Conservation (phyloP, 2,113 vertebrate species). For the Bettongia penicillata region DNA sequence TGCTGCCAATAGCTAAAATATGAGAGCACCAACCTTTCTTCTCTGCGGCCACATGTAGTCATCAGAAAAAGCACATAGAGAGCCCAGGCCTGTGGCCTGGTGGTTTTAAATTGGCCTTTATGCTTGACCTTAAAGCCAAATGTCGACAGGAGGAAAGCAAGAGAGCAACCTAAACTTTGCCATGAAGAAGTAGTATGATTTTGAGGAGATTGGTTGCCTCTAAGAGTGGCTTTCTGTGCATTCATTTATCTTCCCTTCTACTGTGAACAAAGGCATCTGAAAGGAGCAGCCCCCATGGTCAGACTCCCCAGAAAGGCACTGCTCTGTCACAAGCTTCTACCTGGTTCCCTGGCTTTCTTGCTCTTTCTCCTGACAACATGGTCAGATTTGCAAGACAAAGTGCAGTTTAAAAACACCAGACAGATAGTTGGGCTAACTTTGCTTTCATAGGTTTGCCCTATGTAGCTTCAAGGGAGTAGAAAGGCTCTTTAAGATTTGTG, state of each 20-base stretch:
- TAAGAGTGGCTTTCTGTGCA: background rate
- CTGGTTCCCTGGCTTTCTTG: background rate
- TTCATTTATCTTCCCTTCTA: background rate
- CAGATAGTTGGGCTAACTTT: background rate
- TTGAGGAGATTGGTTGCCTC: background rate
- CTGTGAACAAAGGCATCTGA: background rate
- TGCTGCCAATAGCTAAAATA: background rate
- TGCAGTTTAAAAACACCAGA: background rate
- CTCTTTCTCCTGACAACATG: background rate
- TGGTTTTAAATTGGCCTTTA: background rate
- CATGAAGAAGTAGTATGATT: background rate
- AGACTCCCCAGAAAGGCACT: background rate
- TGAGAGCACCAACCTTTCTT: background rate
- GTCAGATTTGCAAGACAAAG: background rate
- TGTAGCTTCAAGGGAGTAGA: background rate
- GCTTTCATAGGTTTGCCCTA: background rate
- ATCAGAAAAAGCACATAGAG: background rate
- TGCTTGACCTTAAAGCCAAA: background rate
- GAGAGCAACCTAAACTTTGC: background rate
- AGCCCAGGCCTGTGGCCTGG: background rate
- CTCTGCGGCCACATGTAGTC: background rate
- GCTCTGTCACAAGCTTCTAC: background rate
- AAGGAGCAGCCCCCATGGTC: background rate
- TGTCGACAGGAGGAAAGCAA: background rate
- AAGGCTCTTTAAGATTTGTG: background rate